Evolutionary conservation across 2,797 vertebrate genomes (phyloP), one percentile per base, ranked within the genome.

Genomic region (Falco peregrinus): DNA sequence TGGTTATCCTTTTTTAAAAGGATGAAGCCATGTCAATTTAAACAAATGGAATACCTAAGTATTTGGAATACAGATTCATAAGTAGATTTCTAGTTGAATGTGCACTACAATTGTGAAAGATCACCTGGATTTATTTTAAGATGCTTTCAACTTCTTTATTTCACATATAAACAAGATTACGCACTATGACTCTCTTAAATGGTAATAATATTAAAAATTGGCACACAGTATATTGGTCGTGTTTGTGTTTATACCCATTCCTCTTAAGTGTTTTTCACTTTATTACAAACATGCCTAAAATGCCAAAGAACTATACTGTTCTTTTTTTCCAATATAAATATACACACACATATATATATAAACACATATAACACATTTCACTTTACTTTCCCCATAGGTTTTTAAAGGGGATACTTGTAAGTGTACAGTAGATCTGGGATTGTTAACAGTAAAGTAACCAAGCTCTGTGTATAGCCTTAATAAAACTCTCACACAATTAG

Each of bases 71-170:
- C 12, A 74, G n/a, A 59, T 39, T 75, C 10, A 15, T 54, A 54
- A 89, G 64, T 9, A 78, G 64, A 79, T 80, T 61, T 87, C 35
- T 54, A 78, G 41, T 87, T 83, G 50, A 83, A 54, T 59, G 14
- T 61, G 26, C 35, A 10, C 17, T 77, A 1, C 47, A 85, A 41
- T 43, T 65, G 75, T 41, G 45, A 87, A 87, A 8, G 13, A 78
- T 47, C 1, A 2, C 71, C 37, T 93, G 64, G 26, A 82, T 63
- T 91, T 95, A 77, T 79, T 93, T 69, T 74, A 82, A 69, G 56
- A 54, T 69, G 51, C 70, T 84, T 84, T 75, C 41, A 87, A 53
- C 53, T 87, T 64, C 50, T 83, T 84, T 68, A 63, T 83, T 81
- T 89, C 50, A 64, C 22, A 10, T 79, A 31, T 28, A 79, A 86